Evolutionary conservation across 1,140 invertebrate genomes (phyloP), one percentile per base, ranked within the genome.

Genomic region (Zaprionus davidi): DNA sequence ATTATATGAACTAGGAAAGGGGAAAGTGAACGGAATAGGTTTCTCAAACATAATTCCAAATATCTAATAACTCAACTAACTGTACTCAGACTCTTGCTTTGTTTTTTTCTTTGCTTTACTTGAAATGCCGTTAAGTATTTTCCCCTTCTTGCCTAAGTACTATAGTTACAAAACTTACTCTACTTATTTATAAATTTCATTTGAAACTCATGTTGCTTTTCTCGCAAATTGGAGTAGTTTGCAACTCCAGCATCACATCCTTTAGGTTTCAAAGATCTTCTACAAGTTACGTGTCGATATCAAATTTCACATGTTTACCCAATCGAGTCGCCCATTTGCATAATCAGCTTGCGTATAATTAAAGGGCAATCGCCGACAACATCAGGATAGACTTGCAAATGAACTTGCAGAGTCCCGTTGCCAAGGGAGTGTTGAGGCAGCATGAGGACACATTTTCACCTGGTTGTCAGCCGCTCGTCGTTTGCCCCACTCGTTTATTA

Each of bases 281-380:
- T 44, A 0, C 6, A 17, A n/a, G 41, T 7, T 13, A 31, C 31
- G 34, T n/a, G 31, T 58, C 68, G 81, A 83, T 81, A 67, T 69
- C 74, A 78, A 68, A 78, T 78, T 80, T 83, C 72, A 83, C 65
- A 60, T 53, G 56, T 64, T 67, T 67, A 81, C 55, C 66, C 65
- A 71, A 59, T 60, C 74, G 58, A 63, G 64, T 51, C 49, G 64
- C 38, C 66, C 38, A 83, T 87, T 87, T 87, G 73, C 83, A 88
- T 88, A 88, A 87, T 83, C 84, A 83, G 84, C 84, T 81, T 88
- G 55, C 68, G 55, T 80, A 76, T 88, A 88, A 87, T 87, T 87
- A 87, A 87, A 83, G 82, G 84, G 83, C 83, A 75, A 87, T 83
- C 74, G 75, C 26, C 49, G 6, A 64, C 53, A 49, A 44, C 58